Evolutionary conservation across 2,113 vertebrate genomes (phyloP), one percentile per base, ranked within the genome.

Genomic region (Mirounga angustirostris): DNA sequence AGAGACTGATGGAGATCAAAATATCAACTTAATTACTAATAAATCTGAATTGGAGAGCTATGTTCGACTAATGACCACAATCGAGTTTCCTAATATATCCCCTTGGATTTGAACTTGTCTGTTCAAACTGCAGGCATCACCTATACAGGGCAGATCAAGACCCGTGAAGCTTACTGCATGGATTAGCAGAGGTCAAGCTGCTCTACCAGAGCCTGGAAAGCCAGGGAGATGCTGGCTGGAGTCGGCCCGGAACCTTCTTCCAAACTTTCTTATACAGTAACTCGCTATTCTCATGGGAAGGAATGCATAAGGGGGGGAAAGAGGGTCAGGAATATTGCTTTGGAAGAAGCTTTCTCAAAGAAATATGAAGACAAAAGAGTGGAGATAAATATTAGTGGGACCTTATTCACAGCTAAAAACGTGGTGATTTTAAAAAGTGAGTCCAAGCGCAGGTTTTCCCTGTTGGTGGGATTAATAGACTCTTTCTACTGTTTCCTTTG

Each of bases 1-100:
- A 95, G 36, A 94, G 76, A 67, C n/a, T 90, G 74, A 84, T 91
- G 30, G 54, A 84, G 85, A 97, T 91, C 85, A 97, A 83, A 93
- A 97, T 95, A 96, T 76, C 89, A 88, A 81, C 76, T 96, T 93
- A 88, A 91, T 97, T 91, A 93, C 81, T 82, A 88, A 93, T 89
- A 92, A 86, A 91, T 36, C 58, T 91, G 58, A 95, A 91, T 28
- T 80, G 78, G 86, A 79, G 76, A 93, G 15, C n/a, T 73, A 81
- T 56, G 26, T 86, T 93, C 82, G 36, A 96, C 58, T 89, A 93
- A 97, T 69, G 52, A 24, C 58, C 65, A 81, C 63, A 54, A 46
- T 11, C 54, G 33, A n/a, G 46, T 46, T 89, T 96, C 71, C 46
- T 94, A 81, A 94, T 56, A 52, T 15, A 88, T 92, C 82, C 22